Conservation (phyloP, 2,888 invertebrate species). For the Papilio gigon region DNA sequence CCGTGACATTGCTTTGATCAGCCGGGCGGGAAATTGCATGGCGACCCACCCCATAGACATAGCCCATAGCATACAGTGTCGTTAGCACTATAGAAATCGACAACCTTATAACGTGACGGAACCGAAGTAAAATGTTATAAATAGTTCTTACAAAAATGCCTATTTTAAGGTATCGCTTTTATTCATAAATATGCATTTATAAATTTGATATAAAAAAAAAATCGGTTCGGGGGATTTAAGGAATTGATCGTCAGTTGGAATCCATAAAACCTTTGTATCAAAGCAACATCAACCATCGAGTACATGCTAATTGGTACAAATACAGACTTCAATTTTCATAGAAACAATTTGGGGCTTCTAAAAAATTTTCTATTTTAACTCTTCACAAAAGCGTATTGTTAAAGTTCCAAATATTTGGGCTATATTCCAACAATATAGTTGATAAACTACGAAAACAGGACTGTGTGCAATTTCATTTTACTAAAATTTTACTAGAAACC, state of each 20-base stretch:
- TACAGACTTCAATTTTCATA: not conserved
- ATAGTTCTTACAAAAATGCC: not conserved
- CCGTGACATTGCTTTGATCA: slow-evolving; percentile 40
- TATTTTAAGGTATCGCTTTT: not conserved
- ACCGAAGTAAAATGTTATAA: not conserved
- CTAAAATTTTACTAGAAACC: not conserved
- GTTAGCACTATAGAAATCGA: slow-evolving; percentile 28
- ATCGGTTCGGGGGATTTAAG: not conserved
- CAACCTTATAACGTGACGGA: not conserved
- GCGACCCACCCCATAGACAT: slow-evolving; percentile 32
- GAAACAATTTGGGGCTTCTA: not conserved
- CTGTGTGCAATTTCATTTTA: too few species aligned
- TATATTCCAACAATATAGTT: not conserved
- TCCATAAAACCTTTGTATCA: too few species aligned
- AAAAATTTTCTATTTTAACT: slow-evolving; percentile 5
- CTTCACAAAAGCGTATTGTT: slow-evolving; percentile 2
- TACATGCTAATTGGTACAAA: not conserved
- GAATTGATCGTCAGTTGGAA: too few species aligned
- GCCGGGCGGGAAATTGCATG: slow-evolving; percentile 37
- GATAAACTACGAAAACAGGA: too few species aligned
- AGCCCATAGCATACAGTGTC: slow-evolving; percentile 20
- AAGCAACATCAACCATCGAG: not conserved
- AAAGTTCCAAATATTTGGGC: not conserved
- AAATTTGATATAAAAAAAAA: not conserved
- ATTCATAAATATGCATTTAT: not conserved